phyloP scores from a whole-genome alignment of 2,797 vertebrate genomes.

The Anisognathus igniventris region DNA sequence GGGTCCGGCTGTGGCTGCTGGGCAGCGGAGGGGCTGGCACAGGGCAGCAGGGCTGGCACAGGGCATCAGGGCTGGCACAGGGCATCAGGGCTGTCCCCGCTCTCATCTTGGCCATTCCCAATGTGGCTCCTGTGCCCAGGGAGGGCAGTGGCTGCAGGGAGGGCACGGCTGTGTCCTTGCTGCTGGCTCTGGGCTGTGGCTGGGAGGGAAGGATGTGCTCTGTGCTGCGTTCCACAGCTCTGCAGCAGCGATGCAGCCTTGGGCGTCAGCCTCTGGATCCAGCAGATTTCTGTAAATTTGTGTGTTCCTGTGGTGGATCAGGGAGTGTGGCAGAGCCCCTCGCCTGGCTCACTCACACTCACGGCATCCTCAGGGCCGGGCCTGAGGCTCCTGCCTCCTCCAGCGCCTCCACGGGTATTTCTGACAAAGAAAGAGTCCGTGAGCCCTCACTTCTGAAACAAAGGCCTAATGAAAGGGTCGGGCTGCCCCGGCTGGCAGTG shows the following conservation, averaged over 20 bases:
- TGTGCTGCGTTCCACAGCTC: background rate
- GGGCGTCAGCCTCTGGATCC: fast-evolving
- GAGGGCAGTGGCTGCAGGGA: background rate
- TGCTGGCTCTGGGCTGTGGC: background rate
- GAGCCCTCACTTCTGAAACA: slow-evolving; percentile 54
- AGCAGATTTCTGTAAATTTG: fast-evolving
- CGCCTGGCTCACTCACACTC: background rate
- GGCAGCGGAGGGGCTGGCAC: background rate
- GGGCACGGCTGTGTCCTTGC: background rate
- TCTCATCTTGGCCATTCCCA: background rate
- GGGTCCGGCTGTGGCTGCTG: background rate
- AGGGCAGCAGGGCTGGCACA: too few relatives aligned
- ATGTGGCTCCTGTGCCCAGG: fast-evolving
- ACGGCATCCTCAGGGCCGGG: background rate
- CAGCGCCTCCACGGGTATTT: background rate
- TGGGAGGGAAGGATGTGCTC: fast-evolving
- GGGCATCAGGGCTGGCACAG: too few relatives aligned
- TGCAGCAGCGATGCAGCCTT: fast-evolving
- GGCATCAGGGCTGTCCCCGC: fast-evolving
- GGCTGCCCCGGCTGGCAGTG: slow-evolving; percentile 3
- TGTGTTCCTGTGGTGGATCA: fast-evolving
- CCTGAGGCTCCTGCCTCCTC: background rate
- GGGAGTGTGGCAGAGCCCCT: background rate
- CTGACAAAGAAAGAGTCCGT: background rate
- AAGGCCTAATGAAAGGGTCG: slow-evolving; percentile 48